phyloP scores from a whole-genome alignment of 2,797 vertebrate genomes.

The Podargus strigoides region DNA sequence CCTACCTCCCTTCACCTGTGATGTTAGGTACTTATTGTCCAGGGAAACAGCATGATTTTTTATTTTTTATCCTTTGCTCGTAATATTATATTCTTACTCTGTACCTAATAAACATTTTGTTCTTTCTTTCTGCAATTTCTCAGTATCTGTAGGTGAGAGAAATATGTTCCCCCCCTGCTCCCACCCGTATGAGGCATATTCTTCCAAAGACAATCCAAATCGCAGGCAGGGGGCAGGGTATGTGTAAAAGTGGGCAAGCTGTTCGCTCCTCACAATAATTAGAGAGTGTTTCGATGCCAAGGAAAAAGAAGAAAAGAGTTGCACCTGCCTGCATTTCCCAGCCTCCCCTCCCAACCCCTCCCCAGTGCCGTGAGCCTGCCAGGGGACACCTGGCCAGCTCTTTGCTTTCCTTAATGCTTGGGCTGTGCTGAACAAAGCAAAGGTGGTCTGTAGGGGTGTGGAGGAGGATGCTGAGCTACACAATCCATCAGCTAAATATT shows the following conservation, averaged over 20 bases:
- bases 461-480: not conserved
- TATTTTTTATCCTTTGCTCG: not conserved
- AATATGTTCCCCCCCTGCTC: not conserved
- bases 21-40: not conserved
- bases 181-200: not conserved
- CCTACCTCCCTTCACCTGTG: not conserved
- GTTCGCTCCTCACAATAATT: constrained; percentile 35
- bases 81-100: not conserved
- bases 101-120: not conserved
- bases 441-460: not conserved
- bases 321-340: constrained; percentile 19
- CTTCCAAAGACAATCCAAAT: constrained; percentile 49
- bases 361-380: not conserved
- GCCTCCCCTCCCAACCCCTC: not conserved
- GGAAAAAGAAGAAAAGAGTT: constrained; percentile 23
- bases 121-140: not conserved
- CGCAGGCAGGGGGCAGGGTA: constrained; percentile 54
- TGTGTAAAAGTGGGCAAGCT: constrained; percentile 60
- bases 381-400: not conserved
- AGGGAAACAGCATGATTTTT: not conserved
- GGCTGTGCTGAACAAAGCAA: not conserved
- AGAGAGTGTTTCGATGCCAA: not conserved
- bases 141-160: not conserved
- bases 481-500: not conserved
- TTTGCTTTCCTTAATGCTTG: not conserved